Base-by-base conservation (phyloP, 1,140 invertebrate species). In the Drosophila busckii region DNA sequence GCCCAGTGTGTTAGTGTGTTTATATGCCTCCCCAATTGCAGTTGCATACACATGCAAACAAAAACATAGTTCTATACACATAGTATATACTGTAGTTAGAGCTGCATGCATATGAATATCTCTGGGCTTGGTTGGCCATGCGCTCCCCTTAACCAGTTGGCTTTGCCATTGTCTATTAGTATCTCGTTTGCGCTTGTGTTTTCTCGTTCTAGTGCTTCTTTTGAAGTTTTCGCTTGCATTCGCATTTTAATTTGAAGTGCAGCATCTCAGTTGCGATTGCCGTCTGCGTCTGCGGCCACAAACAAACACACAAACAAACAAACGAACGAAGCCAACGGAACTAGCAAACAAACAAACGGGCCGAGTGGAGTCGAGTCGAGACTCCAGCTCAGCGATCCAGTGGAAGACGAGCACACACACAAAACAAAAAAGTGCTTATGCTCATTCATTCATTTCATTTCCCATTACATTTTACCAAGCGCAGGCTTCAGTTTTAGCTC, bases 361-460 rank as follows among this genome's bases (percentile, higher is more conserved):
- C 19, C 12, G 13, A n/a, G n/a, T n/a, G n/a, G n/a, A n/a, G n/a
- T n/a, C n/a, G n/a, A n/a, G n/a, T n/a, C n/a, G n/a, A n/a, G n/a
- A n/a, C n/a, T n/a, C n/a, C n/a, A n/a, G n/a, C n/a, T n/a, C n/a
- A n/a, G n/a, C n/a, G n/a, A n/a, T n/a, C n/a, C n/a, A n/a, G n/a
- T n/a, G 45, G 16, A 23, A 49, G 32, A 49, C 20, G 37, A 15
- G 10, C 31, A 35, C 8, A 37, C 23, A 22, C 5, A 38, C n/a
- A 37, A 78, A 76, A 78, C 70, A 80, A 82, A 82, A 65, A 82
- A 83, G 75, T 82, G 69, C 75, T 82, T 82, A 82, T 82, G 75
- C 70, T 82, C 75, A 82, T 82, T 82, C 75, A 82, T 82, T 82
- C 75, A 82, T 82, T 82, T 82, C 75, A 82, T 82, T 82, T 82